Base-by-base conservation (phyloP, 30 jellyfish, hydroid and myxozoan genomes). In the Sanderia malayensis region DNA sequence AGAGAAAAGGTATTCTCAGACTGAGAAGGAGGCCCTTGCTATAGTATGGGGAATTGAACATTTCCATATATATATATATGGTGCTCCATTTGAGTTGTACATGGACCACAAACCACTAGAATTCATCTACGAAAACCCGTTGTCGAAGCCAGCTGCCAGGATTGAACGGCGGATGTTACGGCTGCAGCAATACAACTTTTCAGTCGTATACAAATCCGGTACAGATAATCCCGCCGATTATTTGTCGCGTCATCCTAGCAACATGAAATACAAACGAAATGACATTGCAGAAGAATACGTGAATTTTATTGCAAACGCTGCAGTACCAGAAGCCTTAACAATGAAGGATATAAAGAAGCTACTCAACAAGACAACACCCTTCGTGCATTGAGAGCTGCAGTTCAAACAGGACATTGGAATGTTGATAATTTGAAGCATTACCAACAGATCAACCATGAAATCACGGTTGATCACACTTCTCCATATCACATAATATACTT, bases 261-360 rank as follows among this genome's bases (percentile, higher is more conserved):
- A 9, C 9, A 19, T 57, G 8, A 8, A 57, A 57, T 57, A 20
- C 27, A 57, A 28, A 75, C 64, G 57, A 52, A 45, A 68, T 46
- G 57, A 70, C 34, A 31, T 73, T 26, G 85, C 75, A 26, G 76
- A 58, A 55, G 72, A 45, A 46, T 45, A 71, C 28, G 83, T 71
- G n/a, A 71, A 71, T 53, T 71, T 71, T 34, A n/a, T 71, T 18
- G 24, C 61, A 24, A 20, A 27, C 13, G 26, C 45, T 49, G 71
- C 83, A 23, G 55, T 49, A 55, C 94, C 90, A 22, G 61, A 82
- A 41, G 72, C 94, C 28, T 71, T 82, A 82, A 57, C 94, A 59
- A 6, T 71, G 41, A 33, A 46, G 45, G 91, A 82, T 41, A 71
- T 60, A 11, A 60, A 57, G 70, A 32, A 31, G 90, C 24, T 26